Percentiles rank a stretch among this genome's conserved stretches.
Evolutionary conservation across 92 coral and sea anemone genomes (phyloP).

Genomic region (Siderastrea siderea): DNA sequence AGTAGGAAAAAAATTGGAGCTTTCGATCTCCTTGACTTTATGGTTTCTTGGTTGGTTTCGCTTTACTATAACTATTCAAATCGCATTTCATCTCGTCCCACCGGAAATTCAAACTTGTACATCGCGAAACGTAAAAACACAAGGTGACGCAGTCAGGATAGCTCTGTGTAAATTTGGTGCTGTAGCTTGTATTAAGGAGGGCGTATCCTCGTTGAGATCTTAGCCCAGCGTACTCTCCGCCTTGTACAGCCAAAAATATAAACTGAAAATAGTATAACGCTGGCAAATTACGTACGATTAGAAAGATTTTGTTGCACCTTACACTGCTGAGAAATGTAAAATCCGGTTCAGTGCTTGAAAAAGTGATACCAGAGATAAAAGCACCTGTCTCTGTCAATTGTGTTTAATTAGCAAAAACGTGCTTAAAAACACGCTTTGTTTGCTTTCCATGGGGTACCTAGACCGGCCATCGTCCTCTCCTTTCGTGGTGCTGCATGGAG

Average conservation of each 20-base stretch:
- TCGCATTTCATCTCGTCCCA: constrained; percentile 42
- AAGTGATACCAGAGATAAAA: too few relatives aligned
- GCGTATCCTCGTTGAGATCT: constrained; percentile 13
- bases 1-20: too few relatives aligned
- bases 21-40: too few relatives aligned
- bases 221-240: neutral
- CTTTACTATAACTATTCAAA: constrained; percentile 34
- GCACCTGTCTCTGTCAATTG: too few relatives aligned
- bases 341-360: too few relatives aligned
- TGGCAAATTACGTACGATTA: neutral
- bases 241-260: neutral
- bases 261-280: neutral
- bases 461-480: too few relatives aligned
- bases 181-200: constrained; percentile 21
- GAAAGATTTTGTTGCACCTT: neutral
- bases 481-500: too few relatives aligned
- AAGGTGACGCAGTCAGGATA: constrained; percentile 16
- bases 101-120: constrained; percentile 31
- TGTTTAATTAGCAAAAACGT: too few relatives aligned
- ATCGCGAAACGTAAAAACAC: neutral
- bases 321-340: too few relatives aligned
- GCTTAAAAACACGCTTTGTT: too few relatives aligned
- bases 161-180: neutral
- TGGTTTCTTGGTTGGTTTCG: neutral
- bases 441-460: too few relatives aligned